These are phyloP conservation scores for Leptoclinus maculatus DNA, from an alignment of 2,797 vertebrate genomes.

Conservation along the genomic window DNA sequence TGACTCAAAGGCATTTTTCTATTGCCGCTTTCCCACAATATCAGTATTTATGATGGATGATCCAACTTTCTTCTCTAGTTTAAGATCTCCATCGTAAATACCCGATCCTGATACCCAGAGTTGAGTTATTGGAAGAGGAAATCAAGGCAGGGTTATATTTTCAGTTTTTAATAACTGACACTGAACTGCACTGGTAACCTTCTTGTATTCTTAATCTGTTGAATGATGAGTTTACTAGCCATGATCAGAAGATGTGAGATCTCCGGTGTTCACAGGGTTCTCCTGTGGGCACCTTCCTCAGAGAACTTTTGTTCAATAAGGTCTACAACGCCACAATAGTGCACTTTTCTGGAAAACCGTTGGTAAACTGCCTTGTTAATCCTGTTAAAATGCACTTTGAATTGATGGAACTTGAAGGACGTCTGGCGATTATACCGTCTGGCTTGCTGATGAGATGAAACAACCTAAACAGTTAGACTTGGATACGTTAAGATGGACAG, in stretches of 20 bases:
- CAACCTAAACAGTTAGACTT: slow-evolving; percentile 35
- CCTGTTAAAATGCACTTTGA: slow-evolving; percentile 42
- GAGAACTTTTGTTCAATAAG: not conserved
- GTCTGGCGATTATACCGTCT: slow-evolving; percentile 52
- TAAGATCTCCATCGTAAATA: not conserved
- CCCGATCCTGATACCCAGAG: no score
- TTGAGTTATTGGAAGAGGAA: not conserved
- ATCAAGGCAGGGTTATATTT: not conserved
- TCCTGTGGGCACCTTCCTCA: slow-evolving; percentile 9
- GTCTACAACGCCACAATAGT: not conserved
- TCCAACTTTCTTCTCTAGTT: not conserved
- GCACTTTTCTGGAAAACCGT: slow-evolving; percentile 19
- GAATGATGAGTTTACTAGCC: not conserved
- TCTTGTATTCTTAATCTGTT: not conserved
- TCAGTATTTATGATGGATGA: slow-evolving; percentile 4
- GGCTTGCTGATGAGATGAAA: slow-evolving; percentile 42
- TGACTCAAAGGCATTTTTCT: not conserved
- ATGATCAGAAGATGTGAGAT: not conserved
- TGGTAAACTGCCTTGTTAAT: slow-evolving; percentile 34
- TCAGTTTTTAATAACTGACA: not conserved
- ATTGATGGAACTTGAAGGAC: slow-evolving; percentile 39
- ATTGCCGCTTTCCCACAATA: not conserved
- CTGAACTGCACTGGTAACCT: not conserved
- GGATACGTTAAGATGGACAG: slow-evolving; percentile 59
- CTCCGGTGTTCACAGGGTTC: not conserved